Evolutionary conservation across 2,113 vertebrate species (phyloP), one percentile per base, ranked within the genome.

Genomic region (Poicephalus gulielmi): DNA sequence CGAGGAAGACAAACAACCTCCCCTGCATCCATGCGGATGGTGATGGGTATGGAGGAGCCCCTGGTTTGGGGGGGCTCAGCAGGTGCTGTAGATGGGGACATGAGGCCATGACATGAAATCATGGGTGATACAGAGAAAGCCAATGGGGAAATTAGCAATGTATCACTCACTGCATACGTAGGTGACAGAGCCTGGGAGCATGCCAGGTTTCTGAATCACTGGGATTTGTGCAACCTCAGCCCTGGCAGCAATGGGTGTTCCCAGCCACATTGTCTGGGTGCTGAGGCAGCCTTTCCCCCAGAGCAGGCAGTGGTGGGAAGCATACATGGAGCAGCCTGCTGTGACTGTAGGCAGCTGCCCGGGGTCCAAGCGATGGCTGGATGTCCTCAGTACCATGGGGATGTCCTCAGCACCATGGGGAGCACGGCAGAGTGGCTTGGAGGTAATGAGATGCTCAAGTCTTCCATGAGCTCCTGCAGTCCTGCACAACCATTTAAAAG

Each of bases 241-340:
- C 75, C 79, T 3, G n/a, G 82, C 46, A 31, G 88, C 5, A 1
- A 73, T 24, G 84, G 46, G 31, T 55, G 74, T 25, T 88, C 73
- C 70, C 57, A 1, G 1, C 22, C 13, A 0, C 31, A 2, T 5
- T 0, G 4, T 28, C 37, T 1, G 23, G 41, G 55, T 1, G 31
- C 74, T 64, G n/a, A 22, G 92, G 83, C 44, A 91, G 77, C 41
- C 30, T 66, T 59, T 74, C 10, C 15, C 22, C 67, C 1, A 1
- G n/a, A 27, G 46, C 0, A 0, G 22, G 4, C 1, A 0, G 30
- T 0, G 1, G 3, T 17, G 83, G 64, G 6, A 49, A 66, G 23
- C 2, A 0, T 2, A 24, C 41, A 1, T 0, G 2, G 44, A 77
- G 68, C 91, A 94, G 63, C 83, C 53, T 55, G 47, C 39, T 27